phyloP scores from a whole-genome alignment of 1,140 invertebrate species.

The Samia ricini region DNA sequence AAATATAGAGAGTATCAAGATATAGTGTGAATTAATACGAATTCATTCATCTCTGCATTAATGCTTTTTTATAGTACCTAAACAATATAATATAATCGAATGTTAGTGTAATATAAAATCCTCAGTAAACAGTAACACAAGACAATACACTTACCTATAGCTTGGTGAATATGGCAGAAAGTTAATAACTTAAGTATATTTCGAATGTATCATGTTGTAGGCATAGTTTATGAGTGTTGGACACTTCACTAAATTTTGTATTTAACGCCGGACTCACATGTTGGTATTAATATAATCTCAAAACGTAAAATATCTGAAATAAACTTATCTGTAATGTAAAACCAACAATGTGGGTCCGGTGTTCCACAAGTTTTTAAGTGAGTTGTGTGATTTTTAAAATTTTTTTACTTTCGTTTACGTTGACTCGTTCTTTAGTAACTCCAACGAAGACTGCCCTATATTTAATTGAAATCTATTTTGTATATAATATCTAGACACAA shows the following conservation, averaged over 20 bases:
- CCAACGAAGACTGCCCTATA: slow-evolving; percentile 76
- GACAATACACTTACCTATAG: slow-evolving; percentile 75
- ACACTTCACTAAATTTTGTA: slow-evolving; percentile 53
- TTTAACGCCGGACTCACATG: slow-evolving; percentile 25
- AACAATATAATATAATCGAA: slow-evolving; percentile 34
- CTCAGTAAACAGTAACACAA: slow-evolving; percentile 69
- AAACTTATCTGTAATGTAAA: not conserved
- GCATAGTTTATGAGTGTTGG: slow-evolving; percentile 61
- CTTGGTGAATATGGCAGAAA: slow-evolving; percentile 74
- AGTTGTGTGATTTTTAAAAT: slow-evolving; percentile 59
- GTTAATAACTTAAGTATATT: slow-evolving; percentile 54
- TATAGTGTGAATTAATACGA: not conserved
- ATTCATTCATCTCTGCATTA: not conserved
- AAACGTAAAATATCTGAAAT: not conserved
- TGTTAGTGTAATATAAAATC: slow-evolving; percentile 49
- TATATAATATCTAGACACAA: slow-evolving; percentile 74
- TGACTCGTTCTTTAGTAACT: slow-evolving; percentile 67
- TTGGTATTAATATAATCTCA: not conserved
- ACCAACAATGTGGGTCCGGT: not conserved
- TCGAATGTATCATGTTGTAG: slow-evolving; percentile 57
- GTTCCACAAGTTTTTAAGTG: slow-evolving; percentile 43
- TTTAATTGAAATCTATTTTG: slow-evolving; percentile 77
- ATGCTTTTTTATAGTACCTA: not conserved
- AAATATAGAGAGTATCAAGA: not conserved
- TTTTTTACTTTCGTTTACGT: slow-evolving; percentile 66